Percentiles rank a stretch among this genome's conserved stretches.
Conservation (phyloP, 1,140 invertebrate genomes). For the Zaprionus kolodkinae region DNA sequence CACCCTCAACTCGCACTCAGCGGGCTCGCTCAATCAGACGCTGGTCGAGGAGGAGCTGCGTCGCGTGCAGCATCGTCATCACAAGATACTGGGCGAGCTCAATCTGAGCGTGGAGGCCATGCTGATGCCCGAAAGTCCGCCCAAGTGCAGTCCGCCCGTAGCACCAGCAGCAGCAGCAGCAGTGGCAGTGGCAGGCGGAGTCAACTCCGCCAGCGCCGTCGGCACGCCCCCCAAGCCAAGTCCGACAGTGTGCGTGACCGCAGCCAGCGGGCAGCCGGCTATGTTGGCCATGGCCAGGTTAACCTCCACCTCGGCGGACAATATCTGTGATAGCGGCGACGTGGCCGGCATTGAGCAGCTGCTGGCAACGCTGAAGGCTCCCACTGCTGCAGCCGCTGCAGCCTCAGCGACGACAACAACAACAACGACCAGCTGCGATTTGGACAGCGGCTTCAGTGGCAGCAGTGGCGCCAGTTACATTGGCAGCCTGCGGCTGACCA, state of each 20-base stretch:
- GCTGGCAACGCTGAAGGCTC: slow-evolving; percentile 80
- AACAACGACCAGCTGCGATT: slow-evolving; percentile 85
- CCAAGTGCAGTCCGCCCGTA: slow-evolving; percentile 58
- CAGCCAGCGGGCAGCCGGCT: slow-evolving; percentile 69
- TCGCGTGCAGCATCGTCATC: slow-evolving; percentile 90
- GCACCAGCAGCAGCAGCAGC: not conserved
- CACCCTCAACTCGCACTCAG: slow-evolving; percentile 66
- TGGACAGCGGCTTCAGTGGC: slow-evolving; percentile 92
- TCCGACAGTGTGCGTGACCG: slow-evolving; percentile 82
- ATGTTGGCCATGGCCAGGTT: slow-evolving; percentile 58
- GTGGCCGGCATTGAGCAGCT: slow-evolving; percentile 67
- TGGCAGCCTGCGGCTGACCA: slow-evolving; percentile 86
- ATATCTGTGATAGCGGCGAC: slow-evolving; percentile 77
- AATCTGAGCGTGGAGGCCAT: slow-evolving; percentile 95
- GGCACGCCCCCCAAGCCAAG: slow-evolving; percentile 82
- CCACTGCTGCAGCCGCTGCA: slow-evolving; percentile 85
- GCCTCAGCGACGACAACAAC: slow-evolving; percentile 46
- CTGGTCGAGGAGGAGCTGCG: slow-evolving; percentile 92
- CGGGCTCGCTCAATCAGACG: slow-evolving; percentile 86
- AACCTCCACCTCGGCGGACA: slow-evolving; percentile 74
- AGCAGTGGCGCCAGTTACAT: slow-evolving; percentile 91
- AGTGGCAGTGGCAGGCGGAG: not conserved
- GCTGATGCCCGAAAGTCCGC: slow-evolving; percentile 89
- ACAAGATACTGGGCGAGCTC: slow-evolving; percentile 92
- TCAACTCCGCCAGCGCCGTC: slow-evolving; percentile 67